Evolutionary conservation across 2,797 vertebrate species (phyloP).

Genomic region (Scarus forsteni): DNA sequence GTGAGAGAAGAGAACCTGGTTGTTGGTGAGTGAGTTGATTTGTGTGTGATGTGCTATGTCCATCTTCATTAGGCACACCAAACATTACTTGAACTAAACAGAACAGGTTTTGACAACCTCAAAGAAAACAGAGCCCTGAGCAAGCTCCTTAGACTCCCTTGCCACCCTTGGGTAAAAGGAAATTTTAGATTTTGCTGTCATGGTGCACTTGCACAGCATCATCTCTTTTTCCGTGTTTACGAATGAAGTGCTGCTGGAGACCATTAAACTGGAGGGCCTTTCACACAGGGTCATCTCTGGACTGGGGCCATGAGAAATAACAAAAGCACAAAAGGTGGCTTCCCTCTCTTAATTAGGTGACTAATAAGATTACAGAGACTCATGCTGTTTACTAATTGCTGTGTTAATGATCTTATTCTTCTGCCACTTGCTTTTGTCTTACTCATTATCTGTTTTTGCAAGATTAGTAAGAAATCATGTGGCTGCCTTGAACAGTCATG

Average conservation of each 20-base stretch:
- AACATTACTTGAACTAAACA: no score
- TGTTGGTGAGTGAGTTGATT: no score
- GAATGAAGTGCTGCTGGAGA: not conserved
- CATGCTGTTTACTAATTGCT: constrained; percentile 67
- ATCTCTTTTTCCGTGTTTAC: not conserved
- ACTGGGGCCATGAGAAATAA: not conserved
- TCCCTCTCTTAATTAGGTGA: constrained; percentile 62
- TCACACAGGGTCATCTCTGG: not conserved
- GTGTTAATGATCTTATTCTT: constrained; percentile 46
- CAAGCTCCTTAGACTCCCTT: no score
- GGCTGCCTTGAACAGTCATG: constrained; percentile 1
- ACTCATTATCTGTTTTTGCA: constrained; percentile 15
- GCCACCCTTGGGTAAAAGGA: no score
- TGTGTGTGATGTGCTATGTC: no score
- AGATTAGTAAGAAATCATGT: not conserved
- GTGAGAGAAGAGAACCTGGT: no score
- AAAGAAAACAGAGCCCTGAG: no score
- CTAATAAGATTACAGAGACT: constrained; percentile 65
- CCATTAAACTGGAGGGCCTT: not conserved
- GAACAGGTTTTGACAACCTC: no score
- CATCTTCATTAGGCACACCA: no score
- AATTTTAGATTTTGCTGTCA: no score
- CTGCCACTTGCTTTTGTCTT: constrained; percentile 27
- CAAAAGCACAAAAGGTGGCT: constrained; percentile 42
- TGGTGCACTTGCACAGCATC: not conserved